A percentile compares a stretch with the other conserved stretches of the same genome.
These are phyloP conservation scores for Pollenia angustigena DNA, from an alignment of 2,888 invertebrate genomes.

Conservation along the genomic window DNA sequence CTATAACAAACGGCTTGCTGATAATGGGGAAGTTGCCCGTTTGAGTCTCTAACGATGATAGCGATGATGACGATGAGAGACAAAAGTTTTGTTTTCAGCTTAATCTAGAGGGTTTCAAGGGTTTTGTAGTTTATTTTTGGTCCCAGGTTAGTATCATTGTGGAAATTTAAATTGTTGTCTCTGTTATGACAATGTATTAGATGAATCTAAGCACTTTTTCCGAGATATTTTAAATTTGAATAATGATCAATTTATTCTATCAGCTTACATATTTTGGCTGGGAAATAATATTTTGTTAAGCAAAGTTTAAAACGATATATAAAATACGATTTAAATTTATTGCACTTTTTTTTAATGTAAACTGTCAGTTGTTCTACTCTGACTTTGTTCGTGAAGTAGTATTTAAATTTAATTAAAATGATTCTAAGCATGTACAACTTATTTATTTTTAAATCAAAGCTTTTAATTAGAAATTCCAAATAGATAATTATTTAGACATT, in stretches of 20 bases:
- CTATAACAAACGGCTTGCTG: constrained; percentile 31
- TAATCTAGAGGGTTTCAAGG: not conserved
- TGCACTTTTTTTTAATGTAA: not conserved
- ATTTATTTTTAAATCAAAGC: not conserved
- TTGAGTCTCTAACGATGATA: not conserved
- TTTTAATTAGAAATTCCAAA: constrained; percentile 35
- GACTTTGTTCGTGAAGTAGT: not conserved
- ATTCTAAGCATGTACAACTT: not conserved
- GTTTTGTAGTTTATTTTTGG: not conserved
- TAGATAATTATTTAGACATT: constrained; percentile 2
- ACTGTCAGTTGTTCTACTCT: constrained; percentile 5
- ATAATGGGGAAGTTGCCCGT: not conserved
- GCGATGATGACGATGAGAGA: not conserved
- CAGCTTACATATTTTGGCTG: too few relatives aligned
- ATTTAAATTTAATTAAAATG: constrained; percentile 1
- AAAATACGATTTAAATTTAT: not conserved
- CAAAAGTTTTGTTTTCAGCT: constrained; percentile 1
- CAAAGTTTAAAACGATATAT: too few relatives aligned
- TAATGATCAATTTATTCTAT: not conserved
- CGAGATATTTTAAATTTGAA: not conserved
- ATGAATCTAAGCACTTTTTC: not conserved
- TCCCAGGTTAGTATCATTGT: not conserved
- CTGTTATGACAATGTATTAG: constrained; percentile 20
- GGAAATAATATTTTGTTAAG: too few relatives aligned
- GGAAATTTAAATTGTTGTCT: not conserved